Evolutionary conservation across 1,140 invertebrate genomes (phyloP).

Genomic region (Pygmarrhopalites habei): DNA sequence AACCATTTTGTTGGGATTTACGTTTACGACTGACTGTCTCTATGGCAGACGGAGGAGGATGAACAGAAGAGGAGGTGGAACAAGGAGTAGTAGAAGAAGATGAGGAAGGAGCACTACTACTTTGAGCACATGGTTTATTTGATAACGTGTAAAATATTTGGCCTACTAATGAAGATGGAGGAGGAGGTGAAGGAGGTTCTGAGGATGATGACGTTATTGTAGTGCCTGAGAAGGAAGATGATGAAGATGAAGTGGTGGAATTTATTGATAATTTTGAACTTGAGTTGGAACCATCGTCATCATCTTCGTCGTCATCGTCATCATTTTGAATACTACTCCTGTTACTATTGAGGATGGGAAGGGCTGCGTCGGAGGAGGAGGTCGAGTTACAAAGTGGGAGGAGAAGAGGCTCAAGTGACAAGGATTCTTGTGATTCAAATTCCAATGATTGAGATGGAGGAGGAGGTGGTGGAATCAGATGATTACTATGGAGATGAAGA

Average conservation of each 20-base stretch:
- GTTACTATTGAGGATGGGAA: neutral
- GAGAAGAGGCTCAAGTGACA: too few relatives aligned
- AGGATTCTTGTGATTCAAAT: too few relatives aligned
- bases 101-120: neutral
- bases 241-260: conserved; percentile 11
- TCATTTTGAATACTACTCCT: neutral
- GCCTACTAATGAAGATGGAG: neutral
- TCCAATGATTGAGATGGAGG: too few relatives aligned
- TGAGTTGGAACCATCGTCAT: neutral
- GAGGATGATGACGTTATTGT: neutral
- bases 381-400: neutral
- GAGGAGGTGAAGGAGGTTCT: conserved; percentile 3
- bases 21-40: neutral
- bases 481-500: neutral
- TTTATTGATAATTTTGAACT: too few relatives aligned
- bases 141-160: neutral
- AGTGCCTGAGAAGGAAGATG: neutral
- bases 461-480: too few relatives aligned
- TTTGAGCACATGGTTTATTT: neutral
- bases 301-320: neutral
- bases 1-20: neutral
- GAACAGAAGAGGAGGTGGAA: too few relatives aligned
- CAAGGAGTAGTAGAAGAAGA: too few relatives aligned
- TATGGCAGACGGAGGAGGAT: too few relatives aligned
- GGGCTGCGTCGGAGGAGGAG: neutral